Percentiles rank a stretch among this genome's conserved stretches.
Evolutionary conservation across 2,888 invertebrate genomes (phyloP).

Genomic region (Ectemnius continuus): DNA sequence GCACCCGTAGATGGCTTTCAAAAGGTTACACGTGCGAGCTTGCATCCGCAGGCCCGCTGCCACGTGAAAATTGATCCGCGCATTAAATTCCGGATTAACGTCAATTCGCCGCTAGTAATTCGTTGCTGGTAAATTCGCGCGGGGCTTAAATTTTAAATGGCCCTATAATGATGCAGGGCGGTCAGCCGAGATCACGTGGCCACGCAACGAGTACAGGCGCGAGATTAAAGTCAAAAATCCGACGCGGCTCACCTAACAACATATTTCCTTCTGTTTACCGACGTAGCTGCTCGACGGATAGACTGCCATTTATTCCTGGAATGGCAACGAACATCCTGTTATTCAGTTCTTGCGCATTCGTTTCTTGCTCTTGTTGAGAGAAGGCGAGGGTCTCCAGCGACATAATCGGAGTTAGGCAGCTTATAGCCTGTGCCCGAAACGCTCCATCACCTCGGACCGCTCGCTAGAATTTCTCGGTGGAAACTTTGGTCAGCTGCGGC

Average conservation of each 20-base stretch:
- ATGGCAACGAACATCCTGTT: conserved; percentile 20
- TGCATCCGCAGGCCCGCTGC: conserved; percentile 26
- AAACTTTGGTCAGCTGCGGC: too few relatives aligned
- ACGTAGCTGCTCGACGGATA: conserved; percentile 2
- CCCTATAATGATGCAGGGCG: conserved; percentile 34
- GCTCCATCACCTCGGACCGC: too few relatives aligned
- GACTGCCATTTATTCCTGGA: conserved; percentile 37
- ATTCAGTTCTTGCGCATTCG: conserved; percentile 10
- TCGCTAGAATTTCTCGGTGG: too few relatives aligned
- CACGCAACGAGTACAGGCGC: conserved; percentile 13
- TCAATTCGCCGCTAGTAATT: conserved; percentile 52
- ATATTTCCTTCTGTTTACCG: conserved; percentile 45
- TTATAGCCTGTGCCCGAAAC: neutral
- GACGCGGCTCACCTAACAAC: conserved; percentile 25
- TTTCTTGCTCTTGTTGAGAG: neutral
- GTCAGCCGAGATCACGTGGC: neutral
- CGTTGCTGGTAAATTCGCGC: conserved; percentile 50
- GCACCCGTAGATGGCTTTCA: conserved; percentile 17
- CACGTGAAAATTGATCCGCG: conserved; percentile 53
- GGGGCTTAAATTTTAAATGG: conserved; percentile 53
- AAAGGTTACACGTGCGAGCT: conserved; percentile 33
- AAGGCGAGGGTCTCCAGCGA: neutral
- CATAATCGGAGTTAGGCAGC: neutral
- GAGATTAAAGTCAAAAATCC: conserved; percentile 36
- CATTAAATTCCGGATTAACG: conserved; percentile 58